phyloP scores from a whole-genome alignment of 2,888 invertebrate genomes.

The Patella ulyssiponensis region DNA sequence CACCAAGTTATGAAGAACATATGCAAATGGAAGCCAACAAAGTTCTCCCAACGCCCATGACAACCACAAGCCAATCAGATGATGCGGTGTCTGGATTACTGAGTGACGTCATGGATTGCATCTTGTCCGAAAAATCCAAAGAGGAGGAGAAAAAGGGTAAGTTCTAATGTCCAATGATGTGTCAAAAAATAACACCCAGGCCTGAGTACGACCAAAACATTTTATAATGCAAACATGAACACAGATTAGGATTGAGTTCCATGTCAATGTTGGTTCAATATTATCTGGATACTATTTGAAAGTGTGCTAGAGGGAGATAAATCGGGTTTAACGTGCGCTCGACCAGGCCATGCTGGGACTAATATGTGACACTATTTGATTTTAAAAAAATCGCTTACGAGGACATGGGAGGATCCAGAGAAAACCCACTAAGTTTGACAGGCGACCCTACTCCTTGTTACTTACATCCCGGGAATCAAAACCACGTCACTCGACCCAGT shows the following conservation, averaged over 20 bases:
- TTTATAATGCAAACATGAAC: neutral
- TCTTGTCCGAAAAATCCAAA: conserved; percentile 11
- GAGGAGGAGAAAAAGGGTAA: neutral
- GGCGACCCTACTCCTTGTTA: no score
- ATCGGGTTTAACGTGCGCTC: no score
- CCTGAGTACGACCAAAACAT: neutral
- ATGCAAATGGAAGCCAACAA: conserved; percentile 13
- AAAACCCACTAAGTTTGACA: no score
- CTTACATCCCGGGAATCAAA: no score
- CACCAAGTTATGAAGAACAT: conserved; percentile 18
- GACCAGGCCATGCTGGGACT: no score
- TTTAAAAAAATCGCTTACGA: no score
- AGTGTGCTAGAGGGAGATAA: no score
- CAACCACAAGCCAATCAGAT: neutral
- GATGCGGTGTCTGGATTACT: conserved; percentile 13
- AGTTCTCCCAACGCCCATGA: neutral
- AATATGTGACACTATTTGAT: no score
- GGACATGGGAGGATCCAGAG: no score
- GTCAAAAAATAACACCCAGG: neutral
- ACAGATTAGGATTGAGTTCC: neutral
- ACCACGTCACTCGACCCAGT: no score
- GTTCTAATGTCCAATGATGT: neutral
- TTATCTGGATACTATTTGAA: no score
- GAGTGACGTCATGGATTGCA: conserved; percentile 22
- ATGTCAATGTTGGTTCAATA: no score